Base-by-base conservation (phyloP, 2,797 vertebrate species). In the Adelosebastes latens region DNA sequence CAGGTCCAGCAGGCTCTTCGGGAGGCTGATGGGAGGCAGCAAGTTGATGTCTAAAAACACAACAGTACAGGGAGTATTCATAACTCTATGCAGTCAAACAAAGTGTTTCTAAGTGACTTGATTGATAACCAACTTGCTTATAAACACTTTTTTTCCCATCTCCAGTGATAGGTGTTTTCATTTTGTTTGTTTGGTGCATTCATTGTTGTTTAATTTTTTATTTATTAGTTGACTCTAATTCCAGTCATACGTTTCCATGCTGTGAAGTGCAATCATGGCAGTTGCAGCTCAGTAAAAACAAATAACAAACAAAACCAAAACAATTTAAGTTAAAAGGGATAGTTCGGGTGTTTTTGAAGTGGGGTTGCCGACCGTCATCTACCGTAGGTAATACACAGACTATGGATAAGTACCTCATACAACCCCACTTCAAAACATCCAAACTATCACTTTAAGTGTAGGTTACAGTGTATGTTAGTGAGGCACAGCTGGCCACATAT, bases 1-100 rank as follows among this genome's bases (percentile, higher is more conserved):
- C 85, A 98, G 93, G 84, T 99, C 97, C 92, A 97, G 90, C 59
- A 99, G 96, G 86, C 96, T 98, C 96, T 93, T 97, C 83, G 98
- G 98, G 87, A 99, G 95, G 0, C 95, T 93, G 93, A 97, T 91
- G 29, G 96, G 95, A 77, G 97, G 96, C 90, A 96, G 92, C 84
- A 96, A 86, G 90, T 91, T 95, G 72, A 96, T 86, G 86, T 97
- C 98, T 99, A 86, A 59, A 72, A 69, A 64, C 12, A 64, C 10
- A 68, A 46, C 14, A 72, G n/a, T 1, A 16, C 13, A 79, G 8
- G 8, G 11, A n/a, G 16, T 3, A 2, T 32, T 34, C 6, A 8
- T 6, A 59, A 72, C 72, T 14, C 1, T 11, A 39, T 25, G 13
- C 4, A 0, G 32, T 14, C 2, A 42, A 56, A 49, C 1, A 2